A percentile compares a stretch with the other conserved stretches of the same genome.
Conservation (phyloP, 2,113 vertebrate genomes). For the Pao palembangensis region DNA sequence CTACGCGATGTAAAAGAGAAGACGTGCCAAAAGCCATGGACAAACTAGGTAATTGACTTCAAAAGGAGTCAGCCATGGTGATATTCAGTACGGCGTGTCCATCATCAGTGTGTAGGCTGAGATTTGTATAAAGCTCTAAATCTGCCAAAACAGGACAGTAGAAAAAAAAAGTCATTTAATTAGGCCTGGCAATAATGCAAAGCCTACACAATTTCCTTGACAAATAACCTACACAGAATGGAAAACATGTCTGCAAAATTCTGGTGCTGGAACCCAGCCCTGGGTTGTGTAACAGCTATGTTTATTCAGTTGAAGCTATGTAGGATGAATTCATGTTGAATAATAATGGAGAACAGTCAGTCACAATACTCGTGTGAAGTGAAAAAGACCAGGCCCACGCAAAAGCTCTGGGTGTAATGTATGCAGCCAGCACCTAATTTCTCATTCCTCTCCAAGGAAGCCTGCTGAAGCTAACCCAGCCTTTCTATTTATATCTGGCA, state of each 20-base stretch:
- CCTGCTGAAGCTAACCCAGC: slow-evolving; percentile 62
- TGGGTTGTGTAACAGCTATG: slow-evolving; percentile 42
- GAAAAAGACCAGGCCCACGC: slow-evolving; percentile 64
- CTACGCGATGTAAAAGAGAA: slow-evolving; percentile 4
- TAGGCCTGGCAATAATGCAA: slow-evolving; percentile 48
- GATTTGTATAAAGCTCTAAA: slow-evolving; percentile 47
- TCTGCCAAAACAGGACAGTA: slow-evolving; percentile 41
- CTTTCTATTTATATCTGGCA: slow-evolving; percentile 71
- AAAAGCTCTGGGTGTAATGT: slow-evolving; percentile 65
- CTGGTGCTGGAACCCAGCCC: slow-evolving; percentile 44
- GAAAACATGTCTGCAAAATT: slow-evolving; percentile 49
- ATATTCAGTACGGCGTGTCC: slow-evolving; percentile 25
- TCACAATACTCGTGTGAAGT: slow-evolving; percentile 58
- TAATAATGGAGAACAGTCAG: slow-evolving; percentile 58
- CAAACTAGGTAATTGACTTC: slow-evolving; percentile 37
- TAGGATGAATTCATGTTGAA: slow-evolving; percentile 61
- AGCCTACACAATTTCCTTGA: slow-evolving; percentile 44
- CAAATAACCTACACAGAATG: slow-evolving; percentile 50
- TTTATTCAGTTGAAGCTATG: slow-evolving; percentile 47
- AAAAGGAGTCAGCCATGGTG: slow-evolving; percentile 46
- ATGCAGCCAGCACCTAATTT: slow-evolving; percentile 70
- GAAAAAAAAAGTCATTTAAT: slow-evolving; percentile 58
- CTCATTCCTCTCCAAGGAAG: slow-evolving; percentile 70
- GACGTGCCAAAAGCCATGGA: slow-evolving; percentile 18
- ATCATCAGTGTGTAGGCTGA: slow-evolving; percentile 23